These are phyloP conservation scores for Mormyrus iriodes DNA, from an alignment of 2,113 vertebrate species.

Conservation along the genomic window DNA sequence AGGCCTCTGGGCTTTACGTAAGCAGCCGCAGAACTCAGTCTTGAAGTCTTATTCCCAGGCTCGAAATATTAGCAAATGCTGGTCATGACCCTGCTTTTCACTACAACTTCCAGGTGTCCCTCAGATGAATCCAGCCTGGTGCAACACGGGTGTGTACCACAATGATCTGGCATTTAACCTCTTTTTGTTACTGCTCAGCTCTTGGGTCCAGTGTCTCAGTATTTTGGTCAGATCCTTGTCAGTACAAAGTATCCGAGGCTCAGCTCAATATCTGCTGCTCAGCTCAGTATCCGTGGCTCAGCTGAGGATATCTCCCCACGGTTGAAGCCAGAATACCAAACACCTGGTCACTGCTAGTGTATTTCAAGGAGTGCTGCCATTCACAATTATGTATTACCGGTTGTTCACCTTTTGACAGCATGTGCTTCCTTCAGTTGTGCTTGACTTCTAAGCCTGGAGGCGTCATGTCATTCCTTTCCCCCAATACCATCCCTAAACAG, in stretches of 20 bases:
- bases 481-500: neutral
- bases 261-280: too few relatives aligned
- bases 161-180: neutral
- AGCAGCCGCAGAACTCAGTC: neutral
- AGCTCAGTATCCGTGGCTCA: neutral
- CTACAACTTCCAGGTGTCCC: neutral
- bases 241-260: neutral
- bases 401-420: neutral
- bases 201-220: neutral
- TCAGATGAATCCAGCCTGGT: neutral
- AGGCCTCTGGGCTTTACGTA: neutral
- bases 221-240: neutral
- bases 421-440: neutral
- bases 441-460: neutral
- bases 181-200: neutral
- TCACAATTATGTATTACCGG: neutral
- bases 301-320: neutral
- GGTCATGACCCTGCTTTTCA: neutral
- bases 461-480: neutral
- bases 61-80: neutral
- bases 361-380: neutral
- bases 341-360: neutral
- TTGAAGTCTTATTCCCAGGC: neutral
- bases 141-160: neutral
- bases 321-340: neutral